Conservation (phyloP, 2,888 invertebrate species). For the Aphrophora alni region DNA sequence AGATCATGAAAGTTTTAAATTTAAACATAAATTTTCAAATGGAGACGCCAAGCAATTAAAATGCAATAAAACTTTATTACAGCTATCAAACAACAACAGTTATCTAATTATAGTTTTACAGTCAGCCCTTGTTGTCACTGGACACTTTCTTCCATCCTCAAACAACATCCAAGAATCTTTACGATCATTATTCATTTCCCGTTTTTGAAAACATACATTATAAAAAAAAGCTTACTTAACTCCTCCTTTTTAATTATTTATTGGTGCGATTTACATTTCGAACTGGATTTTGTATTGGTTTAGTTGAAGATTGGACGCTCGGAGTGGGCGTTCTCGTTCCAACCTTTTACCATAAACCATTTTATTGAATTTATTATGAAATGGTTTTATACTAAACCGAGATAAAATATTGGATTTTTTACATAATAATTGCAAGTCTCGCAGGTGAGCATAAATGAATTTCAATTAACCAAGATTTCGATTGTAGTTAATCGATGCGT, state of each 20-base stretch:
- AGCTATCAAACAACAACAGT: background rate
- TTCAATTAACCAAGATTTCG: background rate
- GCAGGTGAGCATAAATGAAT: background rate
- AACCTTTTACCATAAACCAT: constrained; percentile 12
- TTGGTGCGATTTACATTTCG: constrained; percentile 44
- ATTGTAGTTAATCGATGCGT: background rate
- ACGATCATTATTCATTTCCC: constrained; percentile 41
- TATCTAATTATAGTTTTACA: background rate
- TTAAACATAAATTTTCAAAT: too few species aligned
- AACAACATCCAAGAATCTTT: constrained; percentile 7
- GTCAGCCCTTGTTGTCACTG: background rate
- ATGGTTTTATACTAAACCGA: background rate
- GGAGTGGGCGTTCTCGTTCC: constrained; percentile 27
- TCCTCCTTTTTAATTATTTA: constrained; percentile 46
- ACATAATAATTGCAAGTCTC: constrained; percentile 1
- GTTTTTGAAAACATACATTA: constrained; percentile 44
- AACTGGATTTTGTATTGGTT: constrained; percentile 42
- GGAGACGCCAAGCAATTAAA: background rate
- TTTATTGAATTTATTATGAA: constrained; percentile 34
- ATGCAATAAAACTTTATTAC: background rate
- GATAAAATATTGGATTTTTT: constrained; percentile 2
- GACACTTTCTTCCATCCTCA: background rate
- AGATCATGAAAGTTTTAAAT: too few species aligned
- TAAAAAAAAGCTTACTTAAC: constrained; percentile 30
- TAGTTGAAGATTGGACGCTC: constrained; percentile 14